phyloP scores from a whole-genome alignment of 2,797 vertebrate genomes.

The Gadopsis marmoratus region DNA sequence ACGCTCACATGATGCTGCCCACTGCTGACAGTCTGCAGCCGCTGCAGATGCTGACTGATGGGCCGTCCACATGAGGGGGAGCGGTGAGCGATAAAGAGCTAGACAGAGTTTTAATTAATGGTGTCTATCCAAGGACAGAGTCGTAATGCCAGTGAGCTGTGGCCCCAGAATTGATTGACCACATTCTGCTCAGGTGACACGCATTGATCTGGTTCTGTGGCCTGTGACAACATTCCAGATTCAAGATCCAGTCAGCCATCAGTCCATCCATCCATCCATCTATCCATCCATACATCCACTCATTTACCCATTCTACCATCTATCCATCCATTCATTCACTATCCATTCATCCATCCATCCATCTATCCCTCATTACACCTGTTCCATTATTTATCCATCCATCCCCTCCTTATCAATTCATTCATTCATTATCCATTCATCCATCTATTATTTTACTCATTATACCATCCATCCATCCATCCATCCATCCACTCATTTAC shows the following conservation, averaged over 20 bases:
- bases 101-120: constrained; percentile 73
- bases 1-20: constrained; percentile 10
- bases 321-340: background rate
- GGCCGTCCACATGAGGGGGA: constrained; percentile 15
- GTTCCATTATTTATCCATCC: too few species aligned
- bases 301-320: background rate
- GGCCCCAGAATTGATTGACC: constrained; percentile 64
- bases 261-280: background rate
- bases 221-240: constrained; percentile 26
- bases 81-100: constrained; percentile 63
- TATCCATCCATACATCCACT: background rate
- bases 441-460: background rate
- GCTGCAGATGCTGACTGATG: constrained; percentile 63
- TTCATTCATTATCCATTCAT: background rate
- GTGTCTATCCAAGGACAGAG: constrained; percentile 75
- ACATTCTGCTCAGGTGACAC: constrained; percentile 52
- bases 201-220: constrained; percentile 59
- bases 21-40: constrained; percentile 25
- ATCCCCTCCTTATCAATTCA: too few species aligned
- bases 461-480: background rate
- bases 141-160: constrained; percentile 59
- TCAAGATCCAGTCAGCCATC: constrained; percentile 9
- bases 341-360: background rate
- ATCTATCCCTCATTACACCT: too few species aligned
- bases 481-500: background rate